phyloP scores from a whole-genome alignment of 2,113 vertebrate genomes.

The Aleadryas rufinucha region DNA sequence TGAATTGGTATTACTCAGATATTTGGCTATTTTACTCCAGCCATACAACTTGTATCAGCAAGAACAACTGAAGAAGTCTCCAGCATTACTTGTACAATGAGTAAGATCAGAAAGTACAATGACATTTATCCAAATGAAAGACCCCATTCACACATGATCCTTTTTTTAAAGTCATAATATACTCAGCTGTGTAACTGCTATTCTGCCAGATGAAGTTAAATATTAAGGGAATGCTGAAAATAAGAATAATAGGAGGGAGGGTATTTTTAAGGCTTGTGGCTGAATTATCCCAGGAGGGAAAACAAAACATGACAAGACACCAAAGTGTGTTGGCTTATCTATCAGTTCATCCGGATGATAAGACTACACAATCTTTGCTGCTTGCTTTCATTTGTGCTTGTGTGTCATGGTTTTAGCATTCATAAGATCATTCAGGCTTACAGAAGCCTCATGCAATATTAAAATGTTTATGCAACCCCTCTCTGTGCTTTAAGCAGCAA shows the following conservation, averaged over 20 bases:
- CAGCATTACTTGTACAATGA: not conserved
- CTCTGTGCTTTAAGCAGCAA: constrained; percentile 66
- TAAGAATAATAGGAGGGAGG: not conserved
- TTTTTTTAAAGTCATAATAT: not conserved
- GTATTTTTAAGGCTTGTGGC: not conserved
- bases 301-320: constrained; percentile 46
- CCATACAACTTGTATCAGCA: not conserved
- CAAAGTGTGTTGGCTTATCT: constrained; percentile 14
- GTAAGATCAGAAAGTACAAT: not conserved
- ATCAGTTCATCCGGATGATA: constrained; percentile 4
- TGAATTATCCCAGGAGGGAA: constrained; percentile 19
- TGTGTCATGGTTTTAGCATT: constrained; percentile 64
- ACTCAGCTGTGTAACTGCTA: not conserved
- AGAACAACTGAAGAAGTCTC: not conserved
- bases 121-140: not conserved
- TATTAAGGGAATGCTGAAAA: not conserved
- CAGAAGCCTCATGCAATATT: constrained; percentile 77
- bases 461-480: constrained; percentile 75
- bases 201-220: not conserved
- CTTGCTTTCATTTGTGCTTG: constrained; percentile 46
- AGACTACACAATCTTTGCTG: constrained; percentile 15
- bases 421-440: constrained; percentile 72
- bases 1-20: not conserved
- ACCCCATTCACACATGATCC: not conserved
- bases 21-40: not conserved